These are phyloP conservation scores for Sturnira hondurensis DNA, from an alignment of 2,113 vertebrate species.

Conservation along the genomic window DNA sequence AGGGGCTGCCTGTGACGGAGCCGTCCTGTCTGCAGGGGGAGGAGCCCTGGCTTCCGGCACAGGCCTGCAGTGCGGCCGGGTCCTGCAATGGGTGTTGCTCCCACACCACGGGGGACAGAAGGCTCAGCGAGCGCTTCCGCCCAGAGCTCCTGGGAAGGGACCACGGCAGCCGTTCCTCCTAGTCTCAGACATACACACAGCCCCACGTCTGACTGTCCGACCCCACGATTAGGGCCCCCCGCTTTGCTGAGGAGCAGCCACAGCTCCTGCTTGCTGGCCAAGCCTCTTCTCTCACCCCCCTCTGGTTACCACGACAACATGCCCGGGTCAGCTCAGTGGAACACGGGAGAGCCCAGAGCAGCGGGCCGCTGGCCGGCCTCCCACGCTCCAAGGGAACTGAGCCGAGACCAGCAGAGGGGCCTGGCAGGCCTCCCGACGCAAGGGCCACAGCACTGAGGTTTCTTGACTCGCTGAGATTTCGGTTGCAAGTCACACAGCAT, in stretches of 20 bases:
- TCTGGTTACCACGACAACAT: background rate
- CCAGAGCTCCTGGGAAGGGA: background rate
- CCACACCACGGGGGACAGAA: background rate
- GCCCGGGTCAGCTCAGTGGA: background rate
- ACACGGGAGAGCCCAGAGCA: background rate
- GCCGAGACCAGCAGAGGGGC: background rate
- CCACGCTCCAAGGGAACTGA: background rate
- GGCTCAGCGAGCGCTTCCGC: background rate
- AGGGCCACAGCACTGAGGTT: background rate
- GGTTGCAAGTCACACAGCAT: background rate
- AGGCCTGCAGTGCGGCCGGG: slow-evolving; percentile 56
- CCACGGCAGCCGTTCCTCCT: slow-evolving; percentile 57
- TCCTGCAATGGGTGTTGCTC: slow-evolving; percentile 56
- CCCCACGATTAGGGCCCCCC: background rate
- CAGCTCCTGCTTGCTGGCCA: background rate
- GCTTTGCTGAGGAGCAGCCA: background rate
- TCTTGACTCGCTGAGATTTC: background rate
- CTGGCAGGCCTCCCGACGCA: background rate
- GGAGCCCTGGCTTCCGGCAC: slow-evolving; percentile 62
- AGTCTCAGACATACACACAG: background rate
- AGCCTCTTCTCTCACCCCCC: background rate
- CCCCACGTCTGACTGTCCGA: background rate
- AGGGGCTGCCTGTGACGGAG: background rate
- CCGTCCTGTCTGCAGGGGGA: background rate
- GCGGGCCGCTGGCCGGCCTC: background rate